Evolutionary conservation across 2,797 vertebrate genomes (phyloP).

Genomic region (Philypnodon macrostomus): DNA sequence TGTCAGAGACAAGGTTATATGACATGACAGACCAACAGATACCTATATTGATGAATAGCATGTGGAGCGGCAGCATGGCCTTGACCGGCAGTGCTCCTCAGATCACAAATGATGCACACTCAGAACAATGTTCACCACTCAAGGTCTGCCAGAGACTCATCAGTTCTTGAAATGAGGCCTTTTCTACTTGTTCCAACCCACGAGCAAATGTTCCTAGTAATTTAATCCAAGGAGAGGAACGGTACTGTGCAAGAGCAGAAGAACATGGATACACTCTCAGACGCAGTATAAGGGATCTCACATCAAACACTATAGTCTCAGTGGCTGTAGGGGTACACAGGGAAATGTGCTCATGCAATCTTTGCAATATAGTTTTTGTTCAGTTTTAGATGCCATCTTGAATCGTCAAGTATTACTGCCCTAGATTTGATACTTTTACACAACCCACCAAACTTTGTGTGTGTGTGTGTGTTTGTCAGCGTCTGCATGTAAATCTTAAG

Average conservation of each 20-base stretch:
- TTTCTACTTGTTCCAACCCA: background rate
- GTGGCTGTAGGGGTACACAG: too few species aligned
- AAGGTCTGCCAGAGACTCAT: slow-evolving; percentile 42
- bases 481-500: slow-evolving; percentile 5
- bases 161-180: slow-evolving; percentile 30
- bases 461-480: slow-evolving; percentile 5
- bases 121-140: slow-evolving; percentile 35
- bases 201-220: slow-evolving; percentile 41
- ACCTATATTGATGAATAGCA: background rate
- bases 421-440: slow-evolving; percentile 26
- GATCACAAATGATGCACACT: slow-evolving; percentile 2
- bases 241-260: slow-evolving; percentile 33
- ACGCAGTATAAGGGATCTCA: too few species aligned
- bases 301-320: too few species aligned
- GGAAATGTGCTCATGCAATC: too few species aligned
- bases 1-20: background rate
- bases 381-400: slow-evolving; percentile 5
- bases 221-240: slow-evolving; percentile 51
- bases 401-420: slow-evolving; percentile 43
- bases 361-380: too few species aligned
- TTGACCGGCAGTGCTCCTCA: slow-evolving; percentile 21
- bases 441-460: slow-evolving; percentile 10
- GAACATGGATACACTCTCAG: slow-evolving; percentile 45
- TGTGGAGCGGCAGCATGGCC: slow-evolving; percentile 3
- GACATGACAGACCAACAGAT: background rate